Conservation (phyloP, 2,797 vertebrate genomes). For the Mus spretus region DNA sequence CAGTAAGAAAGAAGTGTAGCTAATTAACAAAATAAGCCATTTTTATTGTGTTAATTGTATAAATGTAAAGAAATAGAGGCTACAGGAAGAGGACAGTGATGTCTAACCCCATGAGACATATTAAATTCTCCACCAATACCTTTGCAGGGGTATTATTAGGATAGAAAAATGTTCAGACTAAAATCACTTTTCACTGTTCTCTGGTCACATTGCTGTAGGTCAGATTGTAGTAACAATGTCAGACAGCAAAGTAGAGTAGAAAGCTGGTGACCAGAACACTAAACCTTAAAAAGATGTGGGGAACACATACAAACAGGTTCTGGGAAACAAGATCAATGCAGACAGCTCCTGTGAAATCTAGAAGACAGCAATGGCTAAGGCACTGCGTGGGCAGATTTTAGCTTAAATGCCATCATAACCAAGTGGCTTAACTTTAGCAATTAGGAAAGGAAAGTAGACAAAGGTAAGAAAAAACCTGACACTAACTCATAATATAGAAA, state of each 20-base stretch:
- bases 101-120: background rate
- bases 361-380: background rate
- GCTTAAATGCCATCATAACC: background rate
- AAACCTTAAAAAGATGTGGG: background rate
- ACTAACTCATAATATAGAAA: background rate
- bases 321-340: conserved; percentile 40
- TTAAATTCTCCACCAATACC: background rate
- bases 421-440: background rate
- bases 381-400: background rate
- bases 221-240: conserved; percentile 16
- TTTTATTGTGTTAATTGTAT: background rate
- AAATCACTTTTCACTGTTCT: background rate
- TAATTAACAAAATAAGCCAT: too few relatives aligned
- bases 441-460: conserved; percentile 17
- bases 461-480: background rate
- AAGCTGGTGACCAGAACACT: background rate
- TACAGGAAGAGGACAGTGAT: background rate
- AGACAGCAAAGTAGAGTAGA: background rate
- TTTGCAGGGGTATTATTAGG: background rate
- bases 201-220: background rate
- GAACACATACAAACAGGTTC: conserved; percentile 21
- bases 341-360: background rate
- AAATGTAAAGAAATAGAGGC: background rate
- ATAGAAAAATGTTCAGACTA: background rate
- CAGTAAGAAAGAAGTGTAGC: background rate